Conservation (phyloP, 2,113 vertebrate species). For the Poeciliopsis turrubarensis region DNA sequence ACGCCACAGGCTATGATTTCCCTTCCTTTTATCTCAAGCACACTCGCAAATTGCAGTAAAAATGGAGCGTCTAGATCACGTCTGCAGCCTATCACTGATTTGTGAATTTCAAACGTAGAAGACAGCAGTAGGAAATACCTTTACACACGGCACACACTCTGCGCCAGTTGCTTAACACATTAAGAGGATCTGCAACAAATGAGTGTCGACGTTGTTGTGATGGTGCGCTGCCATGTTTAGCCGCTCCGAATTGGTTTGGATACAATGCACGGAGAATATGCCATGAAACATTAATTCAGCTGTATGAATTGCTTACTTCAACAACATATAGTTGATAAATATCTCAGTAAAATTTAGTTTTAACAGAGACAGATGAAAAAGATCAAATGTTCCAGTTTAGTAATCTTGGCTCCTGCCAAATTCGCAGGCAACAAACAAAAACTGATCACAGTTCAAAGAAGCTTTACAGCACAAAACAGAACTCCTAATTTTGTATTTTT, state of each 20-base stretch:
- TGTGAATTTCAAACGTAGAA: conserved; percentile 28
- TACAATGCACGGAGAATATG: neutral
- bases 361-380: no score
- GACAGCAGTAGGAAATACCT: conserved; percentile 26
- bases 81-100: conserved; percentile 36
- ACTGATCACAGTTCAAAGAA: conserved; percentile 36
- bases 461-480: conserved; percentile 4
- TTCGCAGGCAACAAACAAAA: conserved; percentile 18
- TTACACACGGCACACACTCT: conserved; percentile 33
- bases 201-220: conserved; percentile 29
- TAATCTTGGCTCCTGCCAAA: no score
- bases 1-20: neutral
- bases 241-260: conserved; percentile 18
- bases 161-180: conserved; percentile 41
- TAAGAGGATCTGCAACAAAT: conserved; percentile 30
- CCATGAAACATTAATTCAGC: neutral
- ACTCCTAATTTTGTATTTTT: neutral
- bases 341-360: neutral
- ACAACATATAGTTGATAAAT: conserved; percentile 1
- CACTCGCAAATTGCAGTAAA: neutral
- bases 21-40: conserved; percentile 7
- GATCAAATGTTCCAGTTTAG: no score
- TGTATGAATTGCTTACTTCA: conserved; percentile 14
- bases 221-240: neutral
- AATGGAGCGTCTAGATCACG: conserved; percentile 18